These are phyloP conservation scores for Paragorgia papillata DNA, from an alignment of 92 coral and sea anemone genomes.

Conservation along the genomic window DNA sequence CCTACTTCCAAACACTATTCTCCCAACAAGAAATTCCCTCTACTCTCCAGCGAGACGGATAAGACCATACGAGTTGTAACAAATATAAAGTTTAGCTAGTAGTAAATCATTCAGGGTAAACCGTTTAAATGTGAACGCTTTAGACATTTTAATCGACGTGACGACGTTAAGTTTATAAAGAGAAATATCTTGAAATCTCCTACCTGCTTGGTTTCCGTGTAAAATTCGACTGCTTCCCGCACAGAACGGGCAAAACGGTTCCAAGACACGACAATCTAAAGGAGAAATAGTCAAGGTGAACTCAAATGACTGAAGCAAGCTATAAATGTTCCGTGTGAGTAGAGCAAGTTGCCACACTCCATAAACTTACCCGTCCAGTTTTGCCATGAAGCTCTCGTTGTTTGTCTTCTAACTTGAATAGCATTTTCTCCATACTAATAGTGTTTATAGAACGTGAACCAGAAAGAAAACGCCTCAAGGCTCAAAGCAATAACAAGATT, in stretches of 20 bases:
- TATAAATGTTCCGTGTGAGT: background rate
- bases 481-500: background rate
- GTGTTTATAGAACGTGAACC: background rate
- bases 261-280: constrained; percentile 93
- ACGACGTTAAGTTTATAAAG: background rate
- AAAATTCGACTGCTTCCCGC: constrained; percentile 92
- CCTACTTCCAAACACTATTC: too few relatives aligned
- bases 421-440: constrained; percentile 21
- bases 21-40: too few relatives aligned
- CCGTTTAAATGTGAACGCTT: too few relatives aligned
- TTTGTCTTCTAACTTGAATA: constrained; percentile 66
- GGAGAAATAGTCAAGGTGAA: constrained; percentile 11
- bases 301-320: background rate
- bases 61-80: too few relatives aligned
- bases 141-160: too few relatives aligned
- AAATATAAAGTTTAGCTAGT: too few relatives aligned
- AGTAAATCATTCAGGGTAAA: too few relatives aligned
- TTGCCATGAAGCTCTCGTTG: constrained; percentile 79
- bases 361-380: constrained; percentile 91
- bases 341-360: background rate
- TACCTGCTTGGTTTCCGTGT: constrained; percentile 97
- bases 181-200: constrained; percentile 7
- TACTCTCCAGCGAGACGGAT: too few relatives aligned
- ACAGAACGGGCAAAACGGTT: constrained; percentile 98
- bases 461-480: background rate